Evolutionary conservation across 2,113 vertebrate genomes (phyloP), one percentile per base, ranked within the genome.

Genomic region (Odontophorus gujanensis): DNA sequence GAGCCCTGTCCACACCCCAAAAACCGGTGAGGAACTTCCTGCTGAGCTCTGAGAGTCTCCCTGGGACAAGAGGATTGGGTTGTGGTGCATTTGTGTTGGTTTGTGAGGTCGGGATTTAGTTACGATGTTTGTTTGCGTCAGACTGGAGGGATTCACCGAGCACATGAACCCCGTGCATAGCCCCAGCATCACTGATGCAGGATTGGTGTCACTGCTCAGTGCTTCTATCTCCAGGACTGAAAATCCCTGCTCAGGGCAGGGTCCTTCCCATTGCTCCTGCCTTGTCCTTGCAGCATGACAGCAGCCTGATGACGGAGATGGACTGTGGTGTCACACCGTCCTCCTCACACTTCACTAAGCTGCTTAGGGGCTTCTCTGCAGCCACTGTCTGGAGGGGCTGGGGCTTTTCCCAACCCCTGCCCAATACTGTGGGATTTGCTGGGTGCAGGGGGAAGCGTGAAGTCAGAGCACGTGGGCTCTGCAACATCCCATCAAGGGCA

Each of bases 1-100:
- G 96, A 96, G 22, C 36, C 8, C 30, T 8, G 25, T 15, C 50
- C 0, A 0, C 30, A 4, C 5, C 11, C 36, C 42, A 7, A 11
- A 18, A 4, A 3, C 0, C 0, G 0, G 2, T 0, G 1, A 25
- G 69, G 7, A 22, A 5, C 5, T 45, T 21, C 40, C 42, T 11
- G 13, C 30, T 67, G 42, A 32, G 65, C 6, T 5, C 2, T 4
- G 0, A 20, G 17, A 45, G 25, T 32, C 12, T 50, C 53, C 13
- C 34, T 45, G 7, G n/a, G 25, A 20, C 6, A 3, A 19, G 16
- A 42, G 58, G 38, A 28, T 28, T 1, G 0, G 0, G 30, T 8
- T 2, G 38, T 3, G 4, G 26, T 4, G n/a, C 57, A 4, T 87
- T 78, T 21, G 12, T 25, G 53, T 32, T 57, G 53, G 53, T 32